These are phyloP conservation scores for Thalassoma bifasciatum DNA, from an alignment of 2,113 vertebrate species.

Conservation along the genomic window DNA sequence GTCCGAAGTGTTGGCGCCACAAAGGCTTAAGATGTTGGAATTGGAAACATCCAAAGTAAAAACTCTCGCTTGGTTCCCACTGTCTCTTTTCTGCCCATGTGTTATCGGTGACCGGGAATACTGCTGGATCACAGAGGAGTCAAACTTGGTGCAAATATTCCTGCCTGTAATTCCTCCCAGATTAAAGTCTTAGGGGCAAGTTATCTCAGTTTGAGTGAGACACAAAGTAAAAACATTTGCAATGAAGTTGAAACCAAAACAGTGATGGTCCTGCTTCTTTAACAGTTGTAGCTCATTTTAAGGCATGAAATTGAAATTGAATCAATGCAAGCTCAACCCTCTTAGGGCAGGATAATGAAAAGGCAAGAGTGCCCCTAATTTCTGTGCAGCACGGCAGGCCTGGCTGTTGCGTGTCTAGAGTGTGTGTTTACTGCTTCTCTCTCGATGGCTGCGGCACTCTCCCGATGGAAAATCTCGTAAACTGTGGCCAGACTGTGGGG, in stretches of 20 bases:
- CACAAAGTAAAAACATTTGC: constrained; percentile 58
- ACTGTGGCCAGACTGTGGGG: constrained; percentile 75
- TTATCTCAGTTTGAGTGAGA: constrained; percentile 70
- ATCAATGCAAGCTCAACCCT: constrained; percentile 70
- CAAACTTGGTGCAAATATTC: constrained; percentile 72
- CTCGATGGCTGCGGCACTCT: constrained; percentile 65
- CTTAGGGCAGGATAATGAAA: constrained; percentile 75
- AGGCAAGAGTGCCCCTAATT: constrained; percentile 75
- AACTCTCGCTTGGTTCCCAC: constrained; percentile 32
- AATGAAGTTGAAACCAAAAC: constrained; percentile 71
- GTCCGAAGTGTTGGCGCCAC: constrained; percentile 49
- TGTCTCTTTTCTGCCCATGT: constrained; percentile 52
- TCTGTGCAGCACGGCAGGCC: constrained; percentile 77
- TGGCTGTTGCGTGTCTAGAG: constrained; percentile 81
- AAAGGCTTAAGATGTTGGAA: constrained; percentile 44
- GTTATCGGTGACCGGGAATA: constrained; percentile 60
- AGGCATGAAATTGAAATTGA: constrained; percentile 81
- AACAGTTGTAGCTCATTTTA: constrained; percentile 74
- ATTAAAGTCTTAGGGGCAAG: constrained; percentile 77
- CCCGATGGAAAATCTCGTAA: constrained; percentile 83
- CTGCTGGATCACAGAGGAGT: constrained; percentile 65
- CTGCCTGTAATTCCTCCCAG: constrained; percentile 75
- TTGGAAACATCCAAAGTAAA: constrained; percentile 66
- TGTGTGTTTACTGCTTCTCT: constrained; percentile 77
- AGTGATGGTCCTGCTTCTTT: constrained; percentile 45